Evolutionary conservation across 2,113 vertebrate genomes (phyloP), one percentile per base, ranked within the genome.

Genomic region (Empidonax alnorum): DNA sequence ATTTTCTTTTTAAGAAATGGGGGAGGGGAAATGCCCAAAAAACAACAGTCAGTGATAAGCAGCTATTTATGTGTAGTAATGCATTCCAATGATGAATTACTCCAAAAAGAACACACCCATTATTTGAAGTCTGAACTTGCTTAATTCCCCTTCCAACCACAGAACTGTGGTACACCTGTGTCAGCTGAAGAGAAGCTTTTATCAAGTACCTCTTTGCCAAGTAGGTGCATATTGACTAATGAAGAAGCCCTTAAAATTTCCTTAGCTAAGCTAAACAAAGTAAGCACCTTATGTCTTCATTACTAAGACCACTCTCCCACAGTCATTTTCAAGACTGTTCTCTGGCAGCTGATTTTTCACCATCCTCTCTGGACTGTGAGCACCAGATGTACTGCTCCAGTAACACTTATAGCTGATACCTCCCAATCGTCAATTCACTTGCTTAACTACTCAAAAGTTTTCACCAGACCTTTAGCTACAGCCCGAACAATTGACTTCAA

Each of bases 81-180:
- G n/a, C 59, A 66, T 79, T 85, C 62, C 71, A 82, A 5, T 18
- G 23, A 67, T 41, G 66, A 95, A 80, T 66, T 61, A 88, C 28
- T 37, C 35, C 39, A 39, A 41, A 66, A 66, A 85, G 83, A 76
- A 80, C 58, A 90, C 39, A 68, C 6, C 35, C 41, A n/a, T 65
- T 68, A 59, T 59, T 52, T 93, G 44, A 92, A 88, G 83, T 88
- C 72, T 84, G 67, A 80, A 61, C 76, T 77, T 92, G 52, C 72
- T 76, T 83, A 76, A 88, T 76, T 80, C 44, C 52, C 35, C 39
- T 73, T 90, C 94, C 53, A 96, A 4, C 21, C 71, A 83, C 67
- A 86, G 21, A 79, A 68, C 39, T 72, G n/a, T 63, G 58, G 47
- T 72, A 67, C 13, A 87, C 21, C 58, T 86, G 66, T 80, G 53